Conservation (phyloP, 1,140 invertebrate genomes). For the Coboldia fuscipes region DNA sequence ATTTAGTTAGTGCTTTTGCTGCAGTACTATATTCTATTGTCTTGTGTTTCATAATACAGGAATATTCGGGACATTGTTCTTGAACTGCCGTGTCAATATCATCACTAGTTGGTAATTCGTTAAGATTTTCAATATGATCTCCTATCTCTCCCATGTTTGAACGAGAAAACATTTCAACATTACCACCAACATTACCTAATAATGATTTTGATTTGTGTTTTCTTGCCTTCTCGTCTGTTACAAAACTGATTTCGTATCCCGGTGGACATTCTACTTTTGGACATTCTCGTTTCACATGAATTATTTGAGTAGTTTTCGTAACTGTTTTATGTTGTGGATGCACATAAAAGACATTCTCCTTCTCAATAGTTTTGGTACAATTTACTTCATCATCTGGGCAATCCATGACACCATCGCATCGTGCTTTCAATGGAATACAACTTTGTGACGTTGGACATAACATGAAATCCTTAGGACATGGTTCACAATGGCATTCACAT, state of each 20-base stretch:
- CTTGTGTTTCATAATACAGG: constrained; percentile 25
- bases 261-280: constrained; percentile 29
- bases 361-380: constrained; percentile 25
- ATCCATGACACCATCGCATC: constrained; percentile 66
- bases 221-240: constrained; percentile 12
- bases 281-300: too few relatives aligned
- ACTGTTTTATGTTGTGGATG: too few relatives aligned
- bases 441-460: constrained; percentile 52
- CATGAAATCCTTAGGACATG: constrained; percentile 36
- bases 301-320: too few relatives aligned
- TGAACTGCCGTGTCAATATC: background rate
- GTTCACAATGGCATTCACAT: constrained; percentile 53
- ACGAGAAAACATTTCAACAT: too few relatives aligned
- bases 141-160: constrained; percentile 1
- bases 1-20: constrained; percentile 21
- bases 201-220: constrained; percentile 1
- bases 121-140: background rate
- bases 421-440: constrained; percentile 44
- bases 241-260: constrained; percentile 32
- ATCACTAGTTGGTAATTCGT: background rate
- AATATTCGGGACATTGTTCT: constrained; percentile 27
- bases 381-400: constrained; percentile 65
- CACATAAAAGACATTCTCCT: background rate
- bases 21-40: constrained; percentile 10
- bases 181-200: background rate